phyloP scores from a whole-genome alignment of 2,888 invertebrate species.

The Drosophila percnosoma region DNA sequence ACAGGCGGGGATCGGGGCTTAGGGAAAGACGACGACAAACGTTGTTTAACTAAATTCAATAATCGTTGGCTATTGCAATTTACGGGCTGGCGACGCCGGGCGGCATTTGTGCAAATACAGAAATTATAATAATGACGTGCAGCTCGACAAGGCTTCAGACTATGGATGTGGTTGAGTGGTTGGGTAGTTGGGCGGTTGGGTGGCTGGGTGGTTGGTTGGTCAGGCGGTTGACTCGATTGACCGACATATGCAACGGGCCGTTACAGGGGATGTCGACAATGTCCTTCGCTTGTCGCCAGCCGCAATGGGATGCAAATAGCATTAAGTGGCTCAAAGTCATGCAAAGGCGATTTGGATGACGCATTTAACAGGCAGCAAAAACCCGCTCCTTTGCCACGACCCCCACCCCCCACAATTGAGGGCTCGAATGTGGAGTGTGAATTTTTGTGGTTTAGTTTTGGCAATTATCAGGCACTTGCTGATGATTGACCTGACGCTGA shows the following conservation, averaged over 20 bases:
- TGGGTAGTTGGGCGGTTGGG: not conserved
- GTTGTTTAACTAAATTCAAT: slow-evolving; percentile 81
- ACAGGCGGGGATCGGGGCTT: not conserved
- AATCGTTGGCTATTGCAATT: slow-evolving; percentile 81
- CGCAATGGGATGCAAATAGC: slow-evolving; percentile 78
- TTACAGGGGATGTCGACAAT: slow-evolving; percentile 52
- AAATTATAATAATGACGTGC: slow-evolving; percentile 81
- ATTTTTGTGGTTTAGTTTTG: slow-evolving; percentile 68
- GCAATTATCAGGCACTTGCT: slow-evolving; percentile 60
- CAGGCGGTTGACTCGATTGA: slow-evolving; percentile 19
- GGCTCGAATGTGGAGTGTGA: slow-evolving; percentile 12
- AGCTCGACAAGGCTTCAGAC: slow-evolving; percentile 43
- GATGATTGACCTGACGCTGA: slow-evolving; percentile 41
- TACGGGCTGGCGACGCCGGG: slow-evolving; percentile 59
- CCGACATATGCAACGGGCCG: slow-evolving; percentile 56
- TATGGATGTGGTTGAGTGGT: not conserved
- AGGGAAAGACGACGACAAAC: slow-evolving; percentile 67
- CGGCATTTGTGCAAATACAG: slow-evolving; percentile 80
- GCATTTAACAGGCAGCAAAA: slow-evolving; percentile 45
- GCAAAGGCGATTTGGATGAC: slow-evolving; percentile 77
- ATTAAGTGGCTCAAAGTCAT: slow-evolving; percentile 80
- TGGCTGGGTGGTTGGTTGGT: not conserved
- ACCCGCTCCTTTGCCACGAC: not conserved
- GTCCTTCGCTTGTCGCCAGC: slow-evolving; percentile 54
- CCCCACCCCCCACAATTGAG: not conserved